A percentile compares a stretch with the other conserved stretches of the same genome.
Evolutionary conservation across 2,113 vertebrate genomes (phyloP).

Genomic region (Leptocoma aspasia): DNA sequence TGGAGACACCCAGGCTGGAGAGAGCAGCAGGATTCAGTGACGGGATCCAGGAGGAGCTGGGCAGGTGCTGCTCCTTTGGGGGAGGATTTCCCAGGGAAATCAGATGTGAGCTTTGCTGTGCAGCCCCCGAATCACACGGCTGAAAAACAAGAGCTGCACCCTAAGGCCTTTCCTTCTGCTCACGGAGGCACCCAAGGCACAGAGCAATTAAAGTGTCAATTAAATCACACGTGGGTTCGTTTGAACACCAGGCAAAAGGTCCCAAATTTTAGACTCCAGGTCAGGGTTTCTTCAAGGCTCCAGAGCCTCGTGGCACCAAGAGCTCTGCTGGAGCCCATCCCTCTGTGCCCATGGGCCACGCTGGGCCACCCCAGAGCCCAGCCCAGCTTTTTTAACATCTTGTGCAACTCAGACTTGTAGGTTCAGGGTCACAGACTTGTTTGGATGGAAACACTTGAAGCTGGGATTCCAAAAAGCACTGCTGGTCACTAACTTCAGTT

Average conservation of each 20-base stretch:
- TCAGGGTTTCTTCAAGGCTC: neutral
- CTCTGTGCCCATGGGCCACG: fast-evolving
- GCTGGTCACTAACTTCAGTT: neutral
- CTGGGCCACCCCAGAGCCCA: neutral
- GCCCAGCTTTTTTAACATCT: fast-evolving
- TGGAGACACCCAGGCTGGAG: neutral
- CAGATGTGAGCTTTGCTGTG: neutral
- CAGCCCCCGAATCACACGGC: neutral
- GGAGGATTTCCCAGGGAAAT: neutral
- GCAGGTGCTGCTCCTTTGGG: neutral
- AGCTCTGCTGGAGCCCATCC: neutral
- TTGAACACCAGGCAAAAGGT: neutral
- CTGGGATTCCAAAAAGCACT: neutral
- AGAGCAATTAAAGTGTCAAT: neutral
- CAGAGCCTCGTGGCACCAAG: fast-evolving
- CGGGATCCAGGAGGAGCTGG: neutral
- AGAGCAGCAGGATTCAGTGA: fast-evolving
- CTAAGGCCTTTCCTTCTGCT: neutral
- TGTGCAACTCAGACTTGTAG: neutral
- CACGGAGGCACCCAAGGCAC: neutral
- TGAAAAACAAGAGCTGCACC: neutral
- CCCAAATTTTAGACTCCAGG: neutral
- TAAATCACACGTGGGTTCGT: neutral
- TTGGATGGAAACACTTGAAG: neutral
- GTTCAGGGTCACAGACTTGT: neutral